Base-by-base conservation (phyloP, 2,888 invertebrate genomes). In the Cabera pusaria region DNA sequence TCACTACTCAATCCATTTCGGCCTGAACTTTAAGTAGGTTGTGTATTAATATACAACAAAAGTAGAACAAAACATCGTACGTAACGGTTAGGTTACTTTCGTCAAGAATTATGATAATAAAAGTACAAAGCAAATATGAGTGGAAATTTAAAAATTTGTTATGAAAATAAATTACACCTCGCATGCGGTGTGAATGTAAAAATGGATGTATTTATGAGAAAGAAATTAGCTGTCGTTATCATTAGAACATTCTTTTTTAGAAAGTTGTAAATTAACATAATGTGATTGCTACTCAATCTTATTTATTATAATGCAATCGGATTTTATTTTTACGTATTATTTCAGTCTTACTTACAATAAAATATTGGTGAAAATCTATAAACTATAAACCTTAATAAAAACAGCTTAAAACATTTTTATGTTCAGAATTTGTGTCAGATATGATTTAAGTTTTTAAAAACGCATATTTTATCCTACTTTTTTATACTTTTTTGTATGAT, bases 61-160 rank as follows among this genome's bases (percentile, higher is more conserved):
- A 59, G 64, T 79, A 77, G 81, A 80, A 78, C 73, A 75, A 76
- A 66, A 64, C 68, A 69, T 69, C 66, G 66, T 67, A 74, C 72
- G 69, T 72, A 74, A 74, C 51, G 52, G 67, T 74, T 75, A 80
- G 73, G 70, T 79, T 76, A 77, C 68, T 72, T 72, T 71, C 71
- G 63, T 62, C 67, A 63, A 60, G 70, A 64, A 71, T 68, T 66
- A 71, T 74, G 72, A 79, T 74, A 67, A 72, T 65, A 73, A 78
- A 80, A 84, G 84, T 84, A 84, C 84, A 84, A 84, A 84, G 74
- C 66, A 68, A 68, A 72, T 66, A 64, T 70, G 72, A 71, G 59
- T 69, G 76, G 65, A 59, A 64, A 67, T 63, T 29, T 62, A 64
- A 60, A 63, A 57, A 64, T 53, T 60, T 68, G 59, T 62, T 60